Conservation (phyloP, 2,113 vertebrate species). For the Carettochelys insculpta region DNA sequence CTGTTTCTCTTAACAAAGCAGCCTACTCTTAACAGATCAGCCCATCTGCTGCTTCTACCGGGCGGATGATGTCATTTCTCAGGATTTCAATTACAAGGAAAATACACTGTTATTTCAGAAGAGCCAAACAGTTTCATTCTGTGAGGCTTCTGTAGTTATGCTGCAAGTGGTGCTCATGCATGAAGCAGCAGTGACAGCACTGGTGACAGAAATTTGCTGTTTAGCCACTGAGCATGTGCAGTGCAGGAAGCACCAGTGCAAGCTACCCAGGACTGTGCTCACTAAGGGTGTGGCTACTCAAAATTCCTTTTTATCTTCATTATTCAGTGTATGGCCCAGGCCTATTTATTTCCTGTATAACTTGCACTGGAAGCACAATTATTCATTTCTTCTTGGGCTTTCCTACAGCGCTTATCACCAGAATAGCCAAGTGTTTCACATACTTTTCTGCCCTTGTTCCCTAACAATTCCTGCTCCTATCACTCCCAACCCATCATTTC, state of each 20-base stretch:
- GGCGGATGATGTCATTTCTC: not conserved
- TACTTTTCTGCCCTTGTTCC: not conserved
- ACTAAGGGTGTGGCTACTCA: not conserved
- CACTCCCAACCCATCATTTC: not conserved
- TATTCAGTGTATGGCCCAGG: not conserved
- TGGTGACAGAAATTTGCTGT: not conserved
- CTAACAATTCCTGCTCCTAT: not conserved
- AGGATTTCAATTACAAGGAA: not conserved
- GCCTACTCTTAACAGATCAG: not conserved
- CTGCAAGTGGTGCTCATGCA: not conserved
- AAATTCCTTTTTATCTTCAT: not conserved
- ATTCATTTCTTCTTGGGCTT: not conserved
- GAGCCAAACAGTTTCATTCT: not conserved
- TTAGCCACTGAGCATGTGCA: not conserved
- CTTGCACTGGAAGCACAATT: not conserved
- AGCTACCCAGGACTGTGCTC: not conserved
- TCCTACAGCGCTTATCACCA: not conserved
- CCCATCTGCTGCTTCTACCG: not conserved
- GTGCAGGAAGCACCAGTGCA: not conserved
- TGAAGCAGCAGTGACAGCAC: not conserved
- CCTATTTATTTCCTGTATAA: not conserved
- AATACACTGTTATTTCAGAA: not conserved
- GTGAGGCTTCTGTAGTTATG: not conserved
- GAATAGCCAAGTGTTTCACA: not conserved
- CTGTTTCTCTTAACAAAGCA: not conserved